These are phyloP conservation scores for Notodonta dromedarius DNA, from an alignment of 2,888 invertebrate species.

Conservation along the genomic window DNA sequence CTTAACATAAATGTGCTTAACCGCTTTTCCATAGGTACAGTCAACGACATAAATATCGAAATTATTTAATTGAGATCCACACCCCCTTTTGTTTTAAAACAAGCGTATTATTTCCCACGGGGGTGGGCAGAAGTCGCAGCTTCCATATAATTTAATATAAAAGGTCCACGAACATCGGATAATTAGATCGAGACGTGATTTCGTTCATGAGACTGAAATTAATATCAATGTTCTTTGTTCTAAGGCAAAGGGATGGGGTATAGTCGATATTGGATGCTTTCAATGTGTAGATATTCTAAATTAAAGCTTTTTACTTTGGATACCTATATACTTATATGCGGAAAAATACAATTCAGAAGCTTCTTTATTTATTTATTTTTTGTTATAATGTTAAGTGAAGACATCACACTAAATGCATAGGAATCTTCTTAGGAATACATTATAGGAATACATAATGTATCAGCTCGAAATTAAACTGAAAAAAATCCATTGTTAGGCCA, in stretches of 20 bases:
- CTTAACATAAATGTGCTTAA: background rate
- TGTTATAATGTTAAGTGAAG: too few species aligned
- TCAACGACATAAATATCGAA: constrained; percentile 10
- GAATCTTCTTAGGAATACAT: too few species aligned
- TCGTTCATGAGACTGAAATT: constrained; percentile 77
- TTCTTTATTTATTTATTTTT: too few species aligned
- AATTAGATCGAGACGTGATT: constrained; percentile 83
- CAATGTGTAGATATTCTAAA: background rate
- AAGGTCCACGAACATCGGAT: constrained; percentile 74
- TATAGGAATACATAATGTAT: too few species aligned
- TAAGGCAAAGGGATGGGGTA: constrained; percentile 49
- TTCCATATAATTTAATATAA: constrained; percentile 81
- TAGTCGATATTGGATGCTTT: constrained; percentile 24
- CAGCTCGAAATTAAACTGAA: too few species aligned
- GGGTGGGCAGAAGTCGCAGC: constrained; percentile 69
- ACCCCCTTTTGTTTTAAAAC: constrained; percentile 77
- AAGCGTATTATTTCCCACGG: constrained; percentile 75
- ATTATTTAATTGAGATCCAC: constrained; percentile 31
- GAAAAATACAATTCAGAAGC: too few species aligned
- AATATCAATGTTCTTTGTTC: constrained; percentile 82
- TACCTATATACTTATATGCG: too few species aligned
- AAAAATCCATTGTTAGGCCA: too few species aligned
- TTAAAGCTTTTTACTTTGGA: constrained; percentile 4
- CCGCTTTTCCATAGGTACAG: background rate
- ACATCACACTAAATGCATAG: too few species aligned